These are phyloP conservation scores for Diarsia rubi DNA, from an alignment of 2,888 invertebrate genomes.

Conservation along the genomic window DNA sequence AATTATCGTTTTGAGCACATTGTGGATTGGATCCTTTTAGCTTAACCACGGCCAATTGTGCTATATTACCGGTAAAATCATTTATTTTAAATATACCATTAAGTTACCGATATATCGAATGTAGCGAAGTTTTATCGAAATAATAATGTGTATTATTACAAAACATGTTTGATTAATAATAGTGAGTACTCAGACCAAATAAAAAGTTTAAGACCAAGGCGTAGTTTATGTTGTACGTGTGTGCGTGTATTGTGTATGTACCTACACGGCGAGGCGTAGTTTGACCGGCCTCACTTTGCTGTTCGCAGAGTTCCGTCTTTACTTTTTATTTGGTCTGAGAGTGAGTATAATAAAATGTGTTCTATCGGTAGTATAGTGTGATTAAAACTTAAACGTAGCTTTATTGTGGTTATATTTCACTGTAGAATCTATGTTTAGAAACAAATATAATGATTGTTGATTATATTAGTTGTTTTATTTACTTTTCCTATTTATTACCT, in stretches of 20 bases:
- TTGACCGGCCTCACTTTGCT: too few species aligned
- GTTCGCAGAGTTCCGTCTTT: too few species aligned
- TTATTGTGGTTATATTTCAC: conserved; percentile 51
- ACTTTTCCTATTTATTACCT: neutral
- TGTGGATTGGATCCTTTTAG: too few species aligned
- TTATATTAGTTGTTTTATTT: conserved; percentile 42
- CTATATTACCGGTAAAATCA: conserved; percentile 21
- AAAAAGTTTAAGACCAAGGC: too few species aligned
- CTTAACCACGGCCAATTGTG: neutral
- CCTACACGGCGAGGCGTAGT: too few species aligned
- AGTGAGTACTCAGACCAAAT: too few species aligned
- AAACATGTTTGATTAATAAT: too few species aligned
- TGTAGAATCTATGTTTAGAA: conserved; percentile 58
- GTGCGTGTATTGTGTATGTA: too few species aligned
- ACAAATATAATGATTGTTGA: conserved; percentile 62
- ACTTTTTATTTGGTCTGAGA: too few species aligned
- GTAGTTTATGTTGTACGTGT: too few species aligned
- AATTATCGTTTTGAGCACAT: too few species aligned
- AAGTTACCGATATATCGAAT: neutral
- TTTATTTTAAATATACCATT: neutral
- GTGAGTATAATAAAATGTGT: neutral
- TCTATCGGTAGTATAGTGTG: conserved; percentile 18
- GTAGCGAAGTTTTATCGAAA: neutral
- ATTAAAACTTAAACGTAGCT: conserved; percentile 34
- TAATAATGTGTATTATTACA: neutral